These are phyloP conservation scores for Rattus norvegicus DNA, from an alignment of 2,113 vertebrate genomes.

Conservation along the genomic window DNA sequence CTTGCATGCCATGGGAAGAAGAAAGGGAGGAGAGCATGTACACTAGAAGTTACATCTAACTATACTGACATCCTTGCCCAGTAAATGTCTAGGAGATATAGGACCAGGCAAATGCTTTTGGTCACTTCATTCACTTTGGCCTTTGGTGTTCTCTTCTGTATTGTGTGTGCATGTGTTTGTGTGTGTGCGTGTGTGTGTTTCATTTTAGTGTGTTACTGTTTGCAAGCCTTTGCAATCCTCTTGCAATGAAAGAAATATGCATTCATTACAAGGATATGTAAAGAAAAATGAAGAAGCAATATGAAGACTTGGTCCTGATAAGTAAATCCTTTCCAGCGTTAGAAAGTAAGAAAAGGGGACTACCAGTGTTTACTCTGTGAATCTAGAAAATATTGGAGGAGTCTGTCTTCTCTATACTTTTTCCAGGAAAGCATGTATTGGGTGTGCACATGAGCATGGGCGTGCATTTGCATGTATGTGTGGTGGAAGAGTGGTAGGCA, in stretches of 20 bases:
- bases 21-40: neutral
- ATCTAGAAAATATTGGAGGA: neutral
- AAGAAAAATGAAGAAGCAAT: neutral
- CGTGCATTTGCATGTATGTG: neutral
- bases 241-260: neutral
- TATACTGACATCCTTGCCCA: neutral
- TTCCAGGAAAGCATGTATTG: neutral
- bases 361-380: neutral
- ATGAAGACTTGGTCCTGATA: neutral
- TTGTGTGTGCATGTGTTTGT: neutral
- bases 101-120: neutral
- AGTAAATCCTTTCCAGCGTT: neutral
- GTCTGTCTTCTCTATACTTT: neutral
- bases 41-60: neutral
- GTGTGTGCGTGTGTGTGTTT: neutral
- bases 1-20: neutral
- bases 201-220: neutral
- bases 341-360: neutral
- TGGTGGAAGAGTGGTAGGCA: neutral
- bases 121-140: neutral
- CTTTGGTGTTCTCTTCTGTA: neutral
- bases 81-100: neutral
- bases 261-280: neutral
- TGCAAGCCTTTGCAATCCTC: neutral
- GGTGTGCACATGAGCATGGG: neutral